phyloP scores from a whole-genome alignment of 2,113 vertebrate genomes.

The Anas platyrhynchos region DNA sequence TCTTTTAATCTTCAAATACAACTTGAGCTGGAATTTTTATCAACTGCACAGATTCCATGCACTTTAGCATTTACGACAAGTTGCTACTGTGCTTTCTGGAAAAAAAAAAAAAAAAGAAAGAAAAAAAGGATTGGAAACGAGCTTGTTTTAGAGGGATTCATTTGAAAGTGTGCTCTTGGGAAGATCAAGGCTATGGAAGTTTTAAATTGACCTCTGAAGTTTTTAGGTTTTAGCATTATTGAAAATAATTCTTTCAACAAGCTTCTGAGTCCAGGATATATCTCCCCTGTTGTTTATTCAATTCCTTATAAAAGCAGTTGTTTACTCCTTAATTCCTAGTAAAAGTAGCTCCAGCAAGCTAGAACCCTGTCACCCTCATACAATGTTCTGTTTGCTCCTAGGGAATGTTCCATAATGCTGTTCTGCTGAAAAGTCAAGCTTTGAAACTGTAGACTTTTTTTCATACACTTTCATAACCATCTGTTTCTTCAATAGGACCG shows the following conservation, averaged over 20 bases:
- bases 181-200: not conserved
- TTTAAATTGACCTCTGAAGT: conserved; percentile 17
- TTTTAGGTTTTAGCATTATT: not conserved
- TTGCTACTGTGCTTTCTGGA: conserved; percentile 24
- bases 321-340: not conserved
- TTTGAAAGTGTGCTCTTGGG: conserved; percentile 36
- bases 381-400: not conserved
- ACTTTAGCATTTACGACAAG: not conserved
- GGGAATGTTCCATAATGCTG: not conserved
- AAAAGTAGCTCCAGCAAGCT: not conserved
- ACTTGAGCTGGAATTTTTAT: conserved; percentile 16
- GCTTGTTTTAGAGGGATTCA: not conserved
- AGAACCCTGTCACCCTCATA: not conserved
- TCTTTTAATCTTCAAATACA: not conserved
- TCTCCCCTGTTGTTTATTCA: not conserved
- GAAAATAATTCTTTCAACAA: not conserved
- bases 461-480: not conserved
- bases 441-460: not conserved
- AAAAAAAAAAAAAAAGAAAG: not conserved
- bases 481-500: not conserved
- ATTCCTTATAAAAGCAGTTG: not conserved
- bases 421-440: not conserved
- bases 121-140: not conserved
- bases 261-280: not conserved
- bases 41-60: not conserved